Evolutionary conservation across 2,113 vertebrate genomes (phyloP).

Genomic region (Larimichthys crocea): DNA sequence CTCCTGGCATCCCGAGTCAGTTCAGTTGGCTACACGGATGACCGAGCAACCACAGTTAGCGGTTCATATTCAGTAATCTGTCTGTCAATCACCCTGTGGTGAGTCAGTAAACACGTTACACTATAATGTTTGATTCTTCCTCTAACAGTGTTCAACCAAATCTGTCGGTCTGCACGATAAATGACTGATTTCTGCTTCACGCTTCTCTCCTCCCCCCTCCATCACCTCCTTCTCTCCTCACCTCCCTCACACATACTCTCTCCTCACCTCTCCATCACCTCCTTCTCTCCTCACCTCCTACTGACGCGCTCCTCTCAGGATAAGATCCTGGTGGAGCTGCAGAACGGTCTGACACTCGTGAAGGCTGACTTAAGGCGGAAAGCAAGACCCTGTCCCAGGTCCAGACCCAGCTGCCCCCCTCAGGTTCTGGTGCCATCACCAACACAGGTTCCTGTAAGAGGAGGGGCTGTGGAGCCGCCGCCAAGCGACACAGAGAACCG

Average conservation of each 20-base stretch:
- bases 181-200: background rate
- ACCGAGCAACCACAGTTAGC: no score
- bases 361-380: conserved; percentile 92
- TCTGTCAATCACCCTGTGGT: no score
- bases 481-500: conserved; percentile 86
- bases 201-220: conserved; percentile 45
- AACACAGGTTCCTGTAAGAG: conserved; percentile 86
- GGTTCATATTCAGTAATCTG: no score
- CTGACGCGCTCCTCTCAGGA: conserved; percentile 84
- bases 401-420: conserved; percentile 80
- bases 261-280: no score
- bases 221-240: no score
- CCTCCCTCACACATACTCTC: no score
- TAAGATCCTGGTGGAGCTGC: conserved; percentile 93
- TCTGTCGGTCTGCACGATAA: conserved; percentile 19
- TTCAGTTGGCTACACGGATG: no score
- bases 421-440: conserved; percentile 74
- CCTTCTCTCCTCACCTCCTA: conserved; percentile 45
- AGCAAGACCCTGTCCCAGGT: conserved; percentile 85
- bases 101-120: no score
- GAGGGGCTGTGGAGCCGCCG: conserved; percentile 79
- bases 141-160: no score
- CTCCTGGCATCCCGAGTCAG: no score
- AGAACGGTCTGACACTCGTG: conserved; percentile 91
- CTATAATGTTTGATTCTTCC: no score